A percentile compares a stretch with the other conserved stretches of the same genome.
Conservation (phyloP, 2,888 invertebrate genomes). For the Dascillus cervinus region DNA sequence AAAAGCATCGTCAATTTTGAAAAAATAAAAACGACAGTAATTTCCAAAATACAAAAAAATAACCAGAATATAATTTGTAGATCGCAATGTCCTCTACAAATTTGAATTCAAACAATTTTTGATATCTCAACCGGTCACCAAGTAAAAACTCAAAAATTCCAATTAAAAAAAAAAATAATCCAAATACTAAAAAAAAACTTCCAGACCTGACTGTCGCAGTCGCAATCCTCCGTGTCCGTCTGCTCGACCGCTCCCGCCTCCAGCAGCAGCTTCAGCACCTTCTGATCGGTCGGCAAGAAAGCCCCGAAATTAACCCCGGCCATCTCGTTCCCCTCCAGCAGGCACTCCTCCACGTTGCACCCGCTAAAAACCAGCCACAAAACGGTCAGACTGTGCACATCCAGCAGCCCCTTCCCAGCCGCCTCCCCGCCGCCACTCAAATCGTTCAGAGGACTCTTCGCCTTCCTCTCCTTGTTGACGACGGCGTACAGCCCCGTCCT, state of each 20-base stretch:
- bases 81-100: too few relatives aligned
- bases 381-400: constrained; percentile 60
- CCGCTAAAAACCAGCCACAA: constrained; percentile 72
- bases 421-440: constrained; percentile 9
- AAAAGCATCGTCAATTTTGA: too few relatives aligned
- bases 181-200: constrained; percentile 2
- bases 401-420: constrained; percentile 32
- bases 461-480: constrained; percentile 27
- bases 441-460: constrained; percentile 11
- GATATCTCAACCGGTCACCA: too few relatives aligned
- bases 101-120: too few relatives aligned
- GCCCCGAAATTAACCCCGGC: constrained; percentile 47
- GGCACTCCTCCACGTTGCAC: constrained; percentile 52
- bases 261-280: constrained; percentile 61
- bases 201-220: constrained; percentile 40
- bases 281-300: constrained; percentile 60
- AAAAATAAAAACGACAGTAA: too few relatives aligned
- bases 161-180: too few relatives aligned
- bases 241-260: constrained; percentile 63
- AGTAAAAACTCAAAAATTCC: too few relatives aligned
- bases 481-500: constrained; percentile 34
- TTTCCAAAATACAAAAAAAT: too few relatives aligned
- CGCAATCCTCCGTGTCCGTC: constrained; percentile 41
- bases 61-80: too few relatives aligned
- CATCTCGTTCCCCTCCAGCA: constrained; percentile 42